Percentiles rank a stretch among this genome's conserved stretches.
Evolutionary conservation across 92 coral and sea anemone genomes (phyloP).

Genomic region (Pocillopora meandrina): DNA sequence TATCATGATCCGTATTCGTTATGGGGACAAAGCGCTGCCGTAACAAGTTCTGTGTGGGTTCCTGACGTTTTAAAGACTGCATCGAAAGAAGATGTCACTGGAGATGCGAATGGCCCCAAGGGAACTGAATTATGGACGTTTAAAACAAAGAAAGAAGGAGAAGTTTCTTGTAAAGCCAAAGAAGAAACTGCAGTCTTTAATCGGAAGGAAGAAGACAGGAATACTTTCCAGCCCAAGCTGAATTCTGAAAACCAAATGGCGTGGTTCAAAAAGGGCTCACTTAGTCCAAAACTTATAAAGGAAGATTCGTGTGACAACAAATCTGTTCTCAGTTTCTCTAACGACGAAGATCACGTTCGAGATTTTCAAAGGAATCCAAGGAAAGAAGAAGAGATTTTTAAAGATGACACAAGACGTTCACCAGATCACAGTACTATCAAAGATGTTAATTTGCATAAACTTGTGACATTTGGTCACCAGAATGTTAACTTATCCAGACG

Average conservation of each 20-base stretch:
- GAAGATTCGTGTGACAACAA: not conserved
- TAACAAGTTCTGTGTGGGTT: slow-evolving; percentile 24
- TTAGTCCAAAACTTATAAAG: not conserved
- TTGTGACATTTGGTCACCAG: not conserved
- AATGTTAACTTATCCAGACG: not conserved
- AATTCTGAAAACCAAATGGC: not conserved
- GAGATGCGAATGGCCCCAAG: not conserved
- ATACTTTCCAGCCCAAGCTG: not conserved
- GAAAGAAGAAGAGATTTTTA: not conserved
- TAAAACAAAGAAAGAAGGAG: not conserved
- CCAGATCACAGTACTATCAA: slow-evolving; percentile 37
- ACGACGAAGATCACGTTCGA: not conserved
- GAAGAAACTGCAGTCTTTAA: not conserved
- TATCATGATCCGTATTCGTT: not conserved
- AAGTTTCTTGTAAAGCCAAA: not conserved
- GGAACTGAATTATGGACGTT: not conserved
- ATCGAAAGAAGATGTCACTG: not conserved
- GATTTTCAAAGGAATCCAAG: not conserved
- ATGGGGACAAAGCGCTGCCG: not conserved
- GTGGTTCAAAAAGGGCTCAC: not conserved
- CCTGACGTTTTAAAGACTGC: not conserved
- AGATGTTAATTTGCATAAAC: not conserved
- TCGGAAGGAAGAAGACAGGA: not conserved
- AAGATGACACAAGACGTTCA: not conserved
- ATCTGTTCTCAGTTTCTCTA: not conserved